These are phyloP conservation scores for Actinopyga echinites DNA, from an alignment of 53 echinoderm and acorn worm species.

Conservation along the genomic window DNA sequence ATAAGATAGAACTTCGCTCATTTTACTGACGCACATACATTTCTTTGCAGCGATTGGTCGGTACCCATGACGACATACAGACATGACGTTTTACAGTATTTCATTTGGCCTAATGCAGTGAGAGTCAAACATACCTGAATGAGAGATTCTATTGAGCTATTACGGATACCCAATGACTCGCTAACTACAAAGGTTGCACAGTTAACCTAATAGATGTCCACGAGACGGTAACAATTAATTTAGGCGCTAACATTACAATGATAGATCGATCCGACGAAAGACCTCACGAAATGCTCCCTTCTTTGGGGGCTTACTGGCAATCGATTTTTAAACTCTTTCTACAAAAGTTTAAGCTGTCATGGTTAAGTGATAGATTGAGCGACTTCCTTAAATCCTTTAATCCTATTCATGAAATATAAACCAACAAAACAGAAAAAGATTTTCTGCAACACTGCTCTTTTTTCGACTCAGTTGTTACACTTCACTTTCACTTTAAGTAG, in stretches of 20 bases:
- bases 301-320: not conserved
- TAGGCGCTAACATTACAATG: not conserved
- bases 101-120: no score
- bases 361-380: slow-evolving; percentile 19
- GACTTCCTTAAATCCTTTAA: slow-evolving; percentile 9
- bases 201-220: no score
- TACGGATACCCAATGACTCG: no score
- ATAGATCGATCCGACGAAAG: not conserved
- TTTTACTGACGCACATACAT: no score
- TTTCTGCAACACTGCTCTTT: slow-evolving; percentile 13
- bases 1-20: no score
- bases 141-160: no score
- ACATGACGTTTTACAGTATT: no score
- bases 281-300: not conserved
- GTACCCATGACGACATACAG: no score
- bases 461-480: not conserved
- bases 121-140: no score
- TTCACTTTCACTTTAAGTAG: no score
- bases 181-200: no score
- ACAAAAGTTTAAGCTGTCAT: not conserved
- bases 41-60: no score
- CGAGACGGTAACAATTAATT: not conserved
- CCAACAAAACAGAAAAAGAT: not conserved
- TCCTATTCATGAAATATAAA: not conserved
- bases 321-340: not conserved